Evolutionary conservation across 2,888 invertebrate genomes (phyloP).

Genomic region (Lucinisca nassula): DNA sequence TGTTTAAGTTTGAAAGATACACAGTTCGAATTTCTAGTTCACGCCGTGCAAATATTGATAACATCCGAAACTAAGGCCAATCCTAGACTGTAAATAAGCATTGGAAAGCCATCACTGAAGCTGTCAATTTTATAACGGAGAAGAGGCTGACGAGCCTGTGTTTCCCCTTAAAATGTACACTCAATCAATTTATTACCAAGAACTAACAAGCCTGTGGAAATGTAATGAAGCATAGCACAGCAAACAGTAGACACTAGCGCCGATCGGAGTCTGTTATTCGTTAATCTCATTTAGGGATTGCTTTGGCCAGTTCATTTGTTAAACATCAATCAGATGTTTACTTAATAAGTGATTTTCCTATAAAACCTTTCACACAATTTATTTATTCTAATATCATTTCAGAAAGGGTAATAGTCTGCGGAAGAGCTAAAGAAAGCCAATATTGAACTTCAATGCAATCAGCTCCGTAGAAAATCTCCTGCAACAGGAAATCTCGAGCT

Average conservation of each 20-base stretch:
- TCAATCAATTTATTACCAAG: background rate
- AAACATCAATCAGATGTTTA: background rate
- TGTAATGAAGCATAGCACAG: background rate
- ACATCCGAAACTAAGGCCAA: background rate
- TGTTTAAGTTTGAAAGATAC: background rate
- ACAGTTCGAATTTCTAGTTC: background rate
- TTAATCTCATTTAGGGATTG: background rate
- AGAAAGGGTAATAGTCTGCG: background rate
- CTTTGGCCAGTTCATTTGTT: background rate
- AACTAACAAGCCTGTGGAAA: background rate
- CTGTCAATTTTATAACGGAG: background rate
- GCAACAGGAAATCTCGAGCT: background rate
- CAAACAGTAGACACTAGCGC: too few species aligned
- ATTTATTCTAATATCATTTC: constrained; percentile 9
- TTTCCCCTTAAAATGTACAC: background rate
- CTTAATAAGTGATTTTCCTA: constrained; percentile 8
- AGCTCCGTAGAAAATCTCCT: background rate
- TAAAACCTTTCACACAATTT: constrained; percentile 3
- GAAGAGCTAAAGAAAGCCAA: background rate
- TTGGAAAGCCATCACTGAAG: background rate
- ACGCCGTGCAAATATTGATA: background rate
- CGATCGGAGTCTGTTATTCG: background rate
- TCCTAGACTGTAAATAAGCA: background rate
- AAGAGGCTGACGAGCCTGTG: background rate
- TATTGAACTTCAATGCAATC: background rate